Conservation (phyloP, 1,140 invertebrate genomes). For the Ostrea edulis region DNA sequence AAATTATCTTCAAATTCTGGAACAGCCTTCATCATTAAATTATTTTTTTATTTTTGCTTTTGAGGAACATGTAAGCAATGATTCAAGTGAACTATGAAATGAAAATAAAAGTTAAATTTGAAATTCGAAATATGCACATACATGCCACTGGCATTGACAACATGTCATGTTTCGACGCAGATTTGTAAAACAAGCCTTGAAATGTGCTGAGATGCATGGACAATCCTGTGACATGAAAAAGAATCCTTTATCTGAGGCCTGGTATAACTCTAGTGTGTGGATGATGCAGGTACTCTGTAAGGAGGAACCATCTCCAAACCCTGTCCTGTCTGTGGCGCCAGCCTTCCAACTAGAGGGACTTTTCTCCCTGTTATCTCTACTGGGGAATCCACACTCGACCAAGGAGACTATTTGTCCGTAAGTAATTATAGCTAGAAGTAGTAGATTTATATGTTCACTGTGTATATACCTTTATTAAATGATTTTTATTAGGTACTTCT, state of each 20-base stretch:
- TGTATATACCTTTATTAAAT: too few relatives aligned
- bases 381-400: not conserved
- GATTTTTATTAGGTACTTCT: too few relatives aligned
- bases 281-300: not conserved
- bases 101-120: too few relatives aligned
- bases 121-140: too few relatives aligned
- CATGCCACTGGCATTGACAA: too few relatives aligned
- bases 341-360: constrained; percentile 27
- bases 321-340: not conserved
- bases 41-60: too few relatives aligned
- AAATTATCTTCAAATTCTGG: too few relatives aligned
- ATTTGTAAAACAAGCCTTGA: constrained; percentile 3
- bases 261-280: constrained; percentile 7
- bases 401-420: constrained; percentile 53
- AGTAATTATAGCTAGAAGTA: not conserved
- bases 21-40: too few relatives aligned
- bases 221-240: not conserved
- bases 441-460: too few relatives aligned
- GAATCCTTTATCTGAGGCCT: not conserved
- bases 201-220: constrained; percentile 43
- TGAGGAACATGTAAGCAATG: too few relatives aligned
- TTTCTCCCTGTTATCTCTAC: not conserved
- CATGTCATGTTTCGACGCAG: not conserved
- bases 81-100: too few relatives aligned
- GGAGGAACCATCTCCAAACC: not conserved